phyloP scores from a whole-genome alignment of 2,113 vertebrate genomes.

The Neopipo cinnamomea region DNA sequence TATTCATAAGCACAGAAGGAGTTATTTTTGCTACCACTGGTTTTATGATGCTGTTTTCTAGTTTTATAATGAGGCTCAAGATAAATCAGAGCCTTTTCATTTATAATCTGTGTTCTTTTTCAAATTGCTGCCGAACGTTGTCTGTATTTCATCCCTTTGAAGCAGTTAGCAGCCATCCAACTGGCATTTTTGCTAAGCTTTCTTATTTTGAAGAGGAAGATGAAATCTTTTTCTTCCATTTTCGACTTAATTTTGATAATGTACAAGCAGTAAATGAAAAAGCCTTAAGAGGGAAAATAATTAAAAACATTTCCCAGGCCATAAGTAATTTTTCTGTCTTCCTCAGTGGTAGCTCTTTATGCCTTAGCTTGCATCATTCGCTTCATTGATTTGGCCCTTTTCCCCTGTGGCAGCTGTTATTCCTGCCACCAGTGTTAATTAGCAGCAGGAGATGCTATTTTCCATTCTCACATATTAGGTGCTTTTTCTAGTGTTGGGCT shows the following conservation, averaged over 20 bases:
- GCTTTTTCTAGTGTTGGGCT: not conserved
- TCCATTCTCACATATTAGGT: not conserved
- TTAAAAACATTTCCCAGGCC: not conserved
- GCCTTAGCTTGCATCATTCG: not conserved
- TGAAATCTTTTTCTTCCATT: not conserved
- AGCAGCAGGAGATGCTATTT: not conserved
- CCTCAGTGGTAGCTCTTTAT: not conserved
- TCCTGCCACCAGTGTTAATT: not conserved
- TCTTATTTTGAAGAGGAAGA: not conserved
- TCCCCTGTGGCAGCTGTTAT: not conserved
- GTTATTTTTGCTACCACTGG: not conserved
- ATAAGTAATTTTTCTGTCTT: not conserved
- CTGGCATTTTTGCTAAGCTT: not conserved
- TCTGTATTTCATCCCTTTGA: not conserved
- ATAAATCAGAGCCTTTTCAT: not conserved
- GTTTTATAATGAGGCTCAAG: not conserved
- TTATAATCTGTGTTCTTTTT: not conserved
- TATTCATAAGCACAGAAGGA: not conserved
- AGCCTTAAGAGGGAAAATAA: not conserved
- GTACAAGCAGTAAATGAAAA: not conserved
- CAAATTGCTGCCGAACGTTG: not conserved
- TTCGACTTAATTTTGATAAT: not conserved
- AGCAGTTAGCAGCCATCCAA: not conserved
- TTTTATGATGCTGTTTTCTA: not conserved
- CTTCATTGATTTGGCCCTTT: not conserved